Percentiles rank a stretch among this genome's conserved stretches.
phyloP scores from a whole-genome alignment of 2,113 vertebrate species.

The Gulo gulo region DNA sequence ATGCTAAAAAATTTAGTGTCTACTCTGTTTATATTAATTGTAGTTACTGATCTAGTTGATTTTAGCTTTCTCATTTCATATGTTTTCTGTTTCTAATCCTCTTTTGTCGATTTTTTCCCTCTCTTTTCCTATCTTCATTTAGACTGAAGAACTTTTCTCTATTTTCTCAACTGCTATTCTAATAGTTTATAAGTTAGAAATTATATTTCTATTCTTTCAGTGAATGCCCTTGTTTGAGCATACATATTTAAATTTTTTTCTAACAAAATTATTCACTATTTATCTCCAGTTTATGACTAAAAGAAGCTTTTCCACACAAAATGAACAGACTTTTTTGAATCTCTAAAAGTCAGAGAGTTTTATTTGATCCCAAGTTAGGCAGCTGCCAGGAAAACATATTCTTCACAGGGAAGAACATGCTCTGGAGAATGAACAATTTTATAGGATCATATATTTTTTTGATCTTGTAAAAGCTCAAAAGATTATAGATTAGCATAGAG shows the following conservation, averaged over 20 bases:
- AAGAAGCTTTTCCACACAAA: background rate
- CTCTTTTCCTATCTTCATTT: background rate
- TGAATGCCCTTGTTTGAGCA: background rate
- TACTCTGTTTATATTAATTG: background rate
- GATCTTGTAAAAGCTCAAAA: background rate
- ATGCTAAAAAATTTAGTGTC: background rate
- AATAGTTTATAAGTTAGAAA: background rate
- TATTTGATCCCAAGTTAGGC: background rate
- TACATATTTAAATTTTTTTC: background rate
- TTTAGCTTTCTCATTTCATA: background rate
- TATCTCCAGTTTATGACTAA: background rate
- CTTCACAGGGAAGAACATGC: background rate
- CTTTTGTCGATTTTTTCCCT: background rate
- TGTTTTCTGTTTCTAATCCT: background rate
- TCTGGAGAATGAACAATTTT: background rate
- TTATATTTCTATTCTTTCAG: background rate
- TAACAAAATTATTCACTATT: background rate
- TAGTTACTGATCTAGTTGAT: background rate
- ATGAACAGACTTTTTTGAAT: background rate
- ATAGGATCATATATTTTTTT: background rate
- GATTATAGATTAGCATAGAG: background rate
- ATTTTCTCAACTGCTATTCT: background rate
- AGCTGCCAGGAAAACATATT: background rate
- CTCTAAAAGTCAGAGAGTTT: background rate
- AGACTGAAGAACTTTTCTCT: background rate